Evolutionary conservation across 2,888 invertebrate genomes (phyloP).

Genomic region (Heteropelma amictum): DNA sequence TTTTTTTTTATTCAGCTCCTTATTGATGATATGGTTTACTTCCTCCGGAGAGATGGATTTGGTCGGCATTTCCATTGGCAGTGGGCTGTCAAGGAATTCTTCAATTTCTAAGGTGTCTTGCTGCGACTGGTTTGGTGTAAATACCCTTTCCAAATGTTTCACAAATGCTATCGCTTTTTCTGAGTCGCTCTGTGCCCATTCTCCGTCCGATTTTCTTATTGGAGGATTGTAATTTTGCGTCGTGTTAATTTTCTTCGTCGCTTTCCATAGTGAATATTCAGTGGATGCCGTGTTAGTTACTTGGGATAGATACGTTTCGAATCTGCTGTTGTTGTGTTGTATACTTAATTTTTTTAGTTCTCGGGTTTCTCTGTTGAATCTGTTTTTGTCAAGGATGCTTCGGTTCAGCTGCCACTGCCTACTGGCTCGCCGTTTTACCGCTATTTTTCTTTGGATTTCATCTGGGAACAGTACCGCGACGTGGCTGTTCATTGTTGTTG

Average conservation of each 20-base stretch:
- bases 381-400: slow-evolving; percentile 51
- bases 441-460: slow-evolving; percentile 47
- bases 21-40: no score
- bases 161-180: no score
- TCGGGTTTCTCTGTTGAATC: slow-evolving; percentile 42
- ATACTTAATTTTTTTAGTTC: slow-evolving; percentile 45
- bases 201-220: not conserved
- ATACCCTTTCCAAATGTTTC: no score
- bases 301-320: slow-evolving; percentile 12
- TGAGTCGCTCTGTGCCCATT: no score
- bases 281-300: slow-evolving; percentile 34
- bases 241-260: slow-evolving; percentile 29
- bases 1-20: not conserved
- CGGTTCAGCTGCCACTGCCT: slow-evolving; percentile 51
- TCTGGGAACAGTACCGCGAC: slow-evolving; percentile 42
- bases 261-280: slow-evolving; percentile 51
- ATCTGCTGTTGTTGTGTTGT: slow-evolving; percentile 26
- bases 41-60: no score
- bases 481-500: slow-evolving; percentile 52
- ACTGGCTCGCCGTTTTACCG: slow-evolving; percentile 51
- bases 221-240: not conserved
- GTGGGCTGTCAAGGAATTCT: no score
- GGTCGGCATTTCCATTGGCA: no score
- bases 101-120: no score
- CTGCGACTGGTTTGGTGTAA: no score